Evolutionary conservation across 2,797 vertebrate genomes (phyloP).

Genomic region (Orestias chungarensis): DNA sequence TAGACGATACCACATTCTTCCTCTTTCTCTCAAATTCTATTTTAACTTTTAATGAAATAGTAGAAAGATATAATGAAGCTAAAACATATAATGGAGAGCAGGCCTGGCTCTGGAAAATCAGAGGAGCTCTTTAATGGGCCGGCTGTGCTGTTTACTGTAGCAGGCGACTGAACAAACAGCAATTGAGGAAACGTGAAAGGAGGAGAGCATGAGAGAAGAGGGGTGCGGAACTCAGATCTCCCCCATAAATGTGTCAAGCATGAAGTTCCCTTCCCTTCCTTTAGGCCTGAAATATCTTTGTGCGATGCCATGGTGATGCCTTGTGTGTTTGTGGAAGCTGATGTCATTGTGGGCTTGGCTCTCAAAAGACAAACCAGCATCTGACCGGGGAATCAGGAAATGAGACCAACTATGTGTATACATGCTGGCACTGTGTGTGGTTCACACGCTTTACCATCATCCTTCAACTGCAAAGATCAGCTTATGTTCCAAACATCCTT

Average conservation of each 20-base stretch:
- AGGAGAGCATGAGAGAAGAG: constrained; percentile 32
- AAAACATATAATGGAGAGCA: constrained; percentile 29
- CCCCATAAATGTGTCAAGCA: constrained; percentile 82
- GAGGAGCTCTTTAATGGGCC: constrained; percentile 59
- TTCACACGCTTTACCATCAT: constrained; percentile 58
- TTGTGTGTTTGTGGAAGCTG: constrained; percentile 89
- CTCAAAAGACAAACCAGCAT: constrained; percentile 74
- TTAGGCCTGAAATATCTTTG: constrained; percentile 83
- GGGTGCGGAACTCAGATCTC: constrained; percentile 50
- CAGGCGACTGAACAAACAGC: constrained; percentile 72
- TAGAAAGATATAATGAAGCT: constrained; percentile 20
- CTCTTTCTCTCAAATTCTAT: constrained; percentile 30
- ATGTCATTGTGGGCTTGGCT: constrained; percentile 87
- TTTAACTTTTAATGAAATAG: constrained; percentile 45
- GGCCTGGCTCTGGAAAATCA: constrained; percentile 39
- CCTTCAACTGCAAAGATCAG: constrained; percentile 34
- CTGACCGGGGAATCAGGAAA: constrained; percentile 77
- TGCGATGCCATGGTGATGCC: constrained; percentile 89
- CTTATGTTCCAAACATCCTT: constrained; percentile 2
- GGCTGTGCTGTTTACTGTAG: constrained; percentile 60
- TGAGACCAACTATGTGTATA: constrained; percentile 83
- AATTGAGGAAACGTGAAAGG: constrained; percentile 28
- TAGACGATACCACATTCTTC: not conserved
- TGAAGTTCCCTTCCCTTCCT: constrained; percentile 80
- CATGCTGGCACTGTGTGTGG: constrained; percentile 77